Evolutionary conservation across 2,888 invertebrate species (phyloP).

Genomic region (Mesorhabditis sp.): DNA sequence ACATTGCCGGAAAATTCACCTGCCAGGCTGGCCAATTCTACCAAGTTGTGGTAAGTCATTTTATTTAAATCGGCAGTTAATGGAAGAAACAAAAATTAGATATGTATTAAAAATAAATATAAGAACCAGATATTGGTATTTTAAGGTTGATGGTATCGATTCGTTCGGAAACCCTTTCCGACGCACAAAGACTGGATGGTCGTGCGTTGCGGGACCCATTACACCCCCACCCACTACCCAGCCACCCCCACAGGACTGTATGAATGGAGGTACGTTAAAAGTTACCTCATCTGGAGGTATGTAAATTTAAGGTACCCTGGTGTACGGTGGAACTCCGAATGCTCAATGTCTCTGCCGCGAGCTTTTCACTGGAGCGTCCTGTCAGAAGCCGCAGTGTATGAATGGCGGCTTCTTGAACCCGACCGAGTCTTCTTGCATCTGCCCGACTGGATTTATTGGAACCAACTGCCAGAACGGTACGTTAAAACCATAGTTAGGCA

Average conservation of each 20-base stretch:
- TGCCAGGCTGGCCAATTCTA: slow-evolving; percentile 26
- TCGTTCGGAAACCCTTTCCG: slow-evolving; percentile 35
- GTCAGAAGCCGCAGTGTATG: slow-evolving; percentile 40
- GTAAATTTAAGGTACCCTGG: slow-evolving; percentile 21
- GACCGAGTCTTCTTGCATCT: slow-evolving; percentile 23
- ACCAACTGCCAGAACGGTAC: slow-evolving; percentile 39
- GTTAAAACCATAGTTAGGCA: background rate
- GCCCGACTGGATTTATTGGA: slow-evolving; percentile 33
- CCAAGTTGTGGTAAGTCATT: slow-evolving; percentile 19
- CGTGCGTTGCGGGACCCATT: slow-evolving; percentile 27
- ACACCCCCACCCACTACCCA: slow-evolving; percentile 25
- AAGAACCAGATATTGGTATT: slow-evolving; percentile 3
- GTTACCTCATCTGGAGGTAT: no score
- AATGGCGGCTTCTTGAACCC: slow-evolving; percentile 38
- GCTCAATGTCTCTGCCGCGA: slow-evolving; percentile 41
- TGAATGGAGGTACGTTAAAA: background rate
- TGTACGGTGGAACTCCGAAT: slow-evolving; percentile 17
- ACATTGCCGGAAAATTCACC: slow-evolving; percentile 41
- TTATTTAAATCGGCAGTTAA: background rate
- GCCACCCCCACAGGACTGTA: slow-evolving; percentile 11
- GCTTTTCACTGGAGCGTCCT: slow-evolving; percentile 34
- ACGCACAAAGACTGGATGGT: slow-evolving; percentile 29
- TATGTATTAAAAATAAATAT: background rate
- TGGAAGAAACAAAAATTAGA: background rate
- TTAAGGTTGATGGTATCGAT: slow-evolving; percentile 42